A percentile compares a stretch with the other conserved stretches of the same genome.
Conservation (phyloP, 2,113 vertebrate genomes). For the Macquaria australasica region DNA sequence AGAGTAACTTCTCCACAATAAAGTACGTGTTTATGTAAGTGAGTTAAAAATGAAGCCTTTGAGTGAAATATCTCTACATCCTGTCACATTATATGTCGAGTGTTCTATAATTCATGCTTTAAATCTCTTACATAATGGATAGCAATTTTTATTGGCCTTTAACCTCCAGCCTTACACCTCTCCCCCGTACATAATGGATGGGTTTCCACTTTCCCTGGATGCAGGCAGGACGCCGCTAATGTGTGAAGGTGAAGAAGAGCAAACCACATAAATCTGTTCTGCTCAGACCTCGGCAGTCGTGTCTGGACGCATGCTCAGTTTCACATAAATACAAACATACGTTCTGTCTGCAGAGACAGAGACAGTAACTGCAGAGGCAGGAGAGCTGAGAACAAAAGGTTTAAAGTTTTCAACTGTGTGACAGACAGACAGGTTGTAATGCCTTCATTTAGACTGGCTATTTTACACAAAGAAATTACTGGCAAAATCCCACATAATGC, state of each 20-base stretch:
- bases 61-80: neutral
- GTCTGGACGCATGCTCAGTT: neutral
- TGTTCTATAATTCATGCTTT: slow-evolving; percentile 62
- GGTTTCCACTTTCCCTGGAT: slow-evolving; percentile 6
- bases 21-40: neutral
- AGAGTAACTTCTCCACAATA: neutral
- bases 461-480: too few species aligned
- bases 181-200: slow-evolving; percentile 57
- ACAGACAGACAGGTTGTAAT: neutral
- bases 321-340: neutral
- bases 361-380: neutral
- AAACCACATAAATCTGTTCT: slow-evolving; percentile 17
- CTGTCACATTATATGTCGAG: neutral
- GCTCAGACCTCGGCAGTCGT: slow-evolving; percentile 22
- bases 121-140: slow-evolving; percentile 61
- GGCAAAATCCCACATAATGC: neutral
- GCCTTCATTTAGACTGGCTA: neutral
- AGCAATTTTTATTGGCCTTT: slow-evolving; percentile 43
- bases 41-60: slow-evolving; percentile 10
- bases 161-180: slow-evolving; percentile 51
- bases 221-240: slow-evolving; percentile 31
- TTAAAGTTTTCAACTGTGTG: neutral
- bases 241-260: slow-evolving; percentile 52
- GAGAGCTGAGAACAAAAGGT: too few species aligned
- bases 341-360: neutral